phyloP scores from a whole-genome alignment of 2,113 vertebrate genomes.

The Phyllostomus hastatus region DNA sequence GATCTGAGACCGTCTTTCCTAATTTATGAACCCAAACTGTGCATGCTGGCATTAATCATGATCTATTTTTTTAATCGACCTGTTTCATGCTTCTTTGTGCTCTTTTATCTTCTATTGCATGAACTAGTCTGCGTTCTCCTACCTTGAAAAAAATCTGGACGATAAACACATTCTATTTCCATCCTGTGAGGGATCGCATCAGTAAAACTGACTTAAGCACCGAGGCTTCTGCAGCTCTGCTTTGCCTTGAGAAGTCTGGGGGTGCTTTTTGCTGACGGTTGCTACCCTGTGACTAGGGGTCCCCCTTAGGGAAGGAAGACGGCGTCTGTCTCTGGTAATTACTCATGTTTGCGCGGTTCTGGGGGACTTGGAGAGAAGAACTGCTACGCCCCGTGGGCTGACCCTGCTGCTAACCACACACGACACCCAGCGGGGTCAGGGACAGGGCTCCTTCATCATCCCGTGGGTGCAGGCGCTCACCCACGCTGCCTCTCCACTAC shows the following conservation, averaged over 20 bases:
- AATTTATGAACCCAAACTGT: not conserved
- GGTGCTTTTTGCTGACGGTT: not conserved
- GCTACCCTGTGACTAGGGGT: accelerated
- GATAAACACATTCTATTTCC: not conserved
- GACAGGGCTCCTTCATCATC: not conserved
- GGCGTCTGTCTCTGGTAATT: not conserved
- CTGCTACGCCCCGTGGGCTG: accelerated
- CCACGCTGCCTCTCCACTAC: not conserved
- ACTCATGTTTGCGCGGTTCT: not conserved
- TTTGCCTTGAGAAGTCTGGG: not conserved
- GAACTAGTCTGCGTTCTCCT: not conserved
- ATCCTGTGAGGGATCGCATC: not conserved
- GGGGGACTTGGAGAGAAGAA: not conserved
- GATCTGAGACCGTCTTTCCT: not conserved
- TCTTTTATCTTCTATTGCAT: not conserved
- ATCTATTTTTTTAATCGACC: not conserved
- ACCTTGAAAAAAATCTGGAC: not conserved
- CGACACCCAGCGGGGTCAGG: not conserved
- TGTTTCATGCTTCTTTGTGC: not conserved
- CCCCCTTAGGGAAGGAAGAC: not conserved
- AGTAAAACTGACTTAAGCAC: not conserved
- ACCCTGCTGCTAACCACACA: not conserved
- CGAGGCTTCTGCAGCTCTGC: not conserved
- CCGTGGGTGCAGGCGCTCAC: not conserved
- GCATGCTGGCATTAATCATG: not conserved